Evolutionary conservation across 64 coral and sea anemone species (phyloP), one percentile per base, ranked within the genome.

Genomic region (Exaiptasia diaphana): DNA sequence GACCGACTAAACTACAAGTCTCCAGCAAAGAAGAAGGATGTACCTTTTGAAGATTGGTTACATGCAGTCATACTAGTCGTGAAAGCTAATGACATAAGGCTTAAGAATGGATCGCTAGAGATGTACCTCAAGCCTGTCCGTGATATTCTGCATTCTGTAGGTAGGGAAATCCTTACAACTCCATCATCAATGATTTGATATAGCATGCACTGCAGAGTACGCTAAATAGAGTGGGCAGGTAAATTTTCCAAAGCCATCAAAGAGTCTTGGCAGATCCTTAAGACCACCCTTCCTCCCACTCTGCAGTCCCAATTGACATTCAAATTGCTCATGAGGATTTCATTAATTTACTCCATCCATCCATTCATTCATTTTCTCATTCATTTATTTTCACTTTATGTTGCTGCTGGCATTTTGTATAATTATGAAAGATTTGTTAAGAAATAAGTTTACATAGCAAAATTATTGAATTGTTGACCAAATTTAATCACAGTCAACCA

Each of bases 61-160:
- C 82, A 85, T 12, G 82, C 68, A 1, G 21, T 85, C 17, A 46
- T 85, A 8, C n/a, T 85, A 40, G 82, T 75, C 2, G 50, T 73
- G 9, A 85, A 63, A 52, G 53, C 82, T 5, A 85, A 60, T 63
- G 82, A 85, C 36, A 23, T 73, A 0, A 41, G 82, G 13, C 82
- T 85, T 3, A 54, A 1, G 4, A 39, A 80, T 45, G 89, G 89
- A 31, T 52, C 52, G 4, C 42, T 91, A 4, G 73, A 73, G 39
- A 71, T 77, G 29, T 91, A 91, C 37, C 53, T 91, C 3, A 79
- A 73, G 18, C 89, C 89, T 9, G 63, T 91, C 23, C 67, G 82
- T 59, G 63, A 86, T 35, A 80, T 86, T 2, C 73, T 91, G 15
- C 65, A 73, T 25, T 52, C 67, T 18, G 82, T 78, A 13, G 89